These are phyloP conservation scores for Malurus alboscapulatus DNA, from an alignment of 2,113 vertebrate species.

Conservation along the genomic window DNA sequence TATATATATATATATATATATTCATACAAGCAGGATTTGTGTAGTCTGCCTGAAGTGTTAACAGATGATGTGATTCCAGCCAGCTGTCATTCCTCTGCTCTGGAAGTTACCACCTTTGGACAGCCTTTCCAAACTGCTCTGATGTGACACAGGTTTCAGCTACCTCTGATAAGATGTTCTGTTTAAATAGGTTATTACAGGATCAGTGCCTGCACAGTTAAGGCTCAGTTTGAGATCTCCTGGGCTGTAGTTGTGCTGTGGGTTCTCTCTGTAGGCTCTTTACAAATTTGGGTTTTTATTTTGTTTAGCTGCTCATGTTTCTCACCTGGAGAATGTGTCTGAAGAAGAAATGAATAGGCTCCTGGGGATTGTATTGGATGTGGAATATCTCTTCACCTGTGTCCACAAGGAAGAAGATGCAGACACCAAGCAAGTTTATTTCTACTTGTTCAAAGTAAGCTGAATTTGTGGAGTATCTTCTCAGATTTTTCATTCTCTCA, in stretches of 20 bases:
- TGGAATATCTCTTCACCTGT: constrained; percentile 96
- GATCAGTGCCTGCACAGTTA: background rate
- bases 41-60: background rate
- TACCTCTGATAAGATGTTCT: background rate
- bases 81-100: background rate
- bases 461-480: background rate
- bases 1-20: no score
- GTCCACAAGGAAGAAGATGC: constrained; percentile 98
- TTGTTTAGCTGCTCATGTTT: constrained; percentile 90
- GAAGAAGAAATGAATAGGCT: constrained; percentile 97
- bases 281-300: constrained; percentile 17
- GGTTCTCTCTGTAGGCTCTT: background rate
- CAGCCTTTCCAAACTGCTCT: background rate
- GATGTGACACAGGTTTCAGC: background rate
- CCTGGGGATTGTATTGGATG: constrained; percentile 92
- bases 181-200: background rate
- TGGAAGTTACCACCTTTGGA: background rate
- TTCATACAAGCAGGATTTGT: background rate
- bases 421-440: constrained; percentile 99
- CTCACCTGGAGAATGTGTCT: constrained; percentile 93
- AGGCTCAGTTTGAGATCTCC: background rate
- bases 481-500: background rate
- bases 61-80: background rate
- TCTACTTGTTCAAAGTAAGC: constrained; percentile 97
- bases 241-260: background rate